Evolutionary conservation across 2,797 vertebrate species (phyloP), one percentile per base, ranked within the genome.

Genomic region (Clamator glandarius): DNA sequence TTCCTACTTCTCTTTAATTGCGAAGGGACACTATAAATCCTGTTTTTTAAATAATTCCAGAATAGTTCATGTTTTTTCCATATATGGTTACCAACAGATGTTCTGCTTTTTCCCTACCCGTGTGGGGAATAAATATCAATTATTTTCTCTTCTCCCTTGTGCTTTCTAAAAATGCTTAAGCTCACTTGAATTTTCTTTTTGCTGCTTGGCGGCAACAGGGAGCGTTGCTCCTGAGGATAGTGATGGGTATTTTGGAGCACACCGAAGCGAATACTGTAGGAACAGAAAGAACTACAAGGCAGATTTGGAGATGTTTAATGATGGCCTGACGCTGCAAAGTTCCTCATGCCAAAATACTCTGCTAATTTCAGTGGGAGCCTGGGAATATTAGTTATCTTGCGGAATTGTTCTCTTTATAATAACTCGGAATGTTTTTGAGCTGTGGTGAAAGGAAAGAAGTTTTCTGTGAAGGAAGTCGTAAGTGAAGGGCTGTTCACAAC

Each of bases 361-460:
- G 18, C 44, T 92, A 73, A 89, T 87, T 92, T 95, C 64, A 64
- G 7, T 75, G 44, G n/a, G 25, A 92, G 42, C 50, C 48, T 42
- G 39, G 62, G 54, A 89, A 68, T 81, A 76, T 78, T 81, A 66
- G 42, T 90, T 89, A 44, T 31, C 52, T 73, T 73, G 46, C 21
- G 57, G 62, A 91, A 81, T 51, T 91, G 12, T 84, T 94, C 69
- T 91, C 55, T 78, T 79, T 55, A 24, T 44, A 85, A 82, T 36
- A 59, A 86, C 54, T 86, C 8, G 58, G 69, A 75, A 73, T 42
- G 21, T 36, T 31, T 88, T 73, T 84, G 52, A 86, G 52, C 68
- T 44, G 12, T n/a, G 58, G 31, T 57, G 52, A 52, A 82, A 48
- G 64, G 64, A 72, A 12, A 81, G 44, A 72, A 78, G 0, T 2